Base-by-base conservation (phyloP, 1,140 invertebrate genomes). In the Himalopsyche phryganea region DNA sequence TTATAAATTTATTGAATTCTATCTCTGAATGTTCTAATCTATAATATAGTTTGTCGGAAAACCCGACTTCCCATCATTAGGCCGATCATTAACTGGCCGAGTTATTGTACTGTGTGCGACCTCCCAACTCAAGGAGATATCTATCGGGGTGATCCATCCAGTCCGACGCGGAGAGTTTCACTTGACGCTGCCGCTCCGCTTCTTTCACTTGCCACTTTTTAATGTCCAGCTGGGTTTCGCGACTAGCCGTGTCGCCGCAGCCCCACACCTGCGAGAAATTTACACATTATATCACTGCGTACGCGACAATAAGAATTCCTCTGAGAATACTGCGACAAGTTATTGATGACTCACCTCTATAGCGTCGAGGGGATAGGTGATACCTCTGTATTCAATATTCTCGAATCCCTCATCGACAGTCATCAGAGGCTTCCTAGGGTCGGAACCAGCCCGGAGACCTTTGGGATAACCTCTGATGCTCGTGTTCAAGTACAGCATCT, bases 71-170 rank as follows among this genome's bases (percentile, higher is more conserved):
- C 23, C 3, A 28, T 9, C 23, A n/a, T 28, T 9, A 28, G 23
- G n/a, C n/a, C 23, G 23, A 28, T 28, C 23, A 49, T 23, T 59
- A 63, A 41, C 53, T 65, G 18, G 65, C 58, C 13, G 57, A 62
- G 51, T 72, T 76, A 65, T 82, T 82, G 66, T 91, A 91, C 65
- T 87, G 84, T 20, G 85, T 83, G 36, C 89, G 77, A 14, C 92
- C 92, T 11, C 88, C 91, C 64, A 95, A 75, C 71, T 94, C 89
- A 46, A 96, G 77, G 28, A 96, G 79, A 71, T 82, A 82, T 57
- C 91, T 83, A 79, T 96, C 92, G 1, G 93, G 92, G 81, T 95
- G 91, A 71, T 95, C 91, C 61, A 92, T 80, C 92, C 92, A 96
- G 69, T 94, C 91, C 14, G 84, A 82, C 0, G 88, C 83, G 38